Evolutionary conservation across 2,888 invertebrate species (phyloP), one percentile per base, ranked within the genome.

Genomic region (Pseudococcus viburni): DNA sequence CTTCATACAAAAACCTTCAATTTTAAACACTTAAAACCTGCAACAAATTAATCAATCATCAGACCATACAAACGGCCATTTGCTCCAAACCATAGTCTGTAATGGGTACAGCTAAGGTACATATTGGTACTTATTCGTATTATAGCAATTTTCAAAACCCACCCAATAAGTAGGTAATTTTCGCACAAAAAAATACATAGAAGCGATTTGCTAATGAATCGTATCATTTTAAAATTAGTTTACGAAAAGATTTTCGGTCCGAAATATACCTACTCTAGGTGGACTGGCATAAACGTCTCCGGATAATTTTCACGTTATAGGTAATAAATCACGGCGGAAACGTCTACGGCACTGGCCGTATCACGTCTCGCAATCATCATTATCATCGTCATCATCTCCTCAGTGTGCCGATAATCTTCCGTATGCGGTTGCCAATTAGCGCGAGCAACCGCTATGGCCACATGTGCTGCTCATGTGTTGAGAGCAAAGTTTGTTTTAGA

Each of bases 401-500:
- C 83, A 83, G 39, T 80, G 39, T 51, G 59, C 77, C 55, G 77
- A 83, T 83, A 88, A 33, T 42, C 33, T 64, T 85, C 88, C 80
- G 80, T 88, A 83, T 88, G 80, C 88, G 88, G 80, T 88, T 88
- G 88, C 88, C 88, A 88, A 88, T 88, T 88, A 88, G 88, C 80
- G 83, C 80, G 83, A 88, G 88, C 86, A 88, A 88, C 88, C 77
- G 83, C 88, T 83, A 33, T 77, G 88, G 51, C 88, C 88, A 88
- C 88, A 88, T 88, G 88, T 88, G 88, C 88, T 88, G 59, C 88
- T 88, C 88, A 88, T 88, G 88, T 88, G 88, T 88, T 88, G 88
- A 88, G 88, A 88, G 88, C 88, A 88, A 88, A 88, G 88, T 88
- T 88, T 88, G 88, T 88, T 88, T 88, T 88, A 88, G 88, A 88